Evolutionary conservation across 2,113 vertebrate species (phyloP), one percentile per base, ranked within the genome.

Genomic region (Gavialis gangeticus): DNA sequence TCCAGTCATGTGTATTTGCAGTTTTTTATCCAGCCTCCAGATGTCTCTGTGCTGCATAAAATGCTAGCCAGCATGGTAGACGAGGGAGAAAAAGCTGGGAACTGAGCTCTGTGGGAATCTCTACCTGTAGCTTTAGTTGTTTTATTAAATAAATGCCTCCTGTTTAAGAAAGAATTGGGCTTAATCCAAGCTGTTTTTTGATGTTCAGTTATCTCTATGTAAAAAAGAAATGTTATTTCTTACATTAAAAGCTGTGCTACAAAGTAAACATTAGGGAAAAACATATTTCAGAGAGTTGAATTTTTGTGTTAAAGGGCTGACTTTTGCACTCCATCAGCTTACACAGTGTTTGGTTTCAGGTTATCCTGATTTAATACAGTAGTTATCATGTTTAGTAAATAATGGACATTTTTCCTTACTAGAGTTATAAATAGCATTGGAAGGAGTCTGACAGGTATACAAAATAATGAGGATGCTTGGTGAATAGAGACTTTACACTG

Each of bases 401-500:
- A 85, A n/a, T 0, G 9, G 22, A 13, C 87, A 73, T 64, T 64
- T 93, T 91, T 79, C 58, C 79, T 93, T 10, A 0, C 77, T 71
- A 88, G 76, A 30, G 54, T 46, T 56, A 17, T 7, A 1, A 62
- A 27, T 62, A 57, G 34, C 5, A 21, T 22, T 71, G 67, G 30
- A 37, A 46, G 19, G 30, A 0, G 24, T 73, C 76, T 37, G 57
- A 79, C 12, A 10, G 16, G n/a, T 71, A 30, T 79, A 59, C 66
- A 78, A 76, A 92, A 71, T 5, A 5, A 79, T 3, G 2, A 79
- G 87, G 75, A 22, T 84, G 87, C 10, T 1, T 34, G 30, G 18
- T 62, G 79, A 88, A 77, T 71, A 87, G 76, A 57, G 84, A 94
- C 92, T 75, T 79, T 95, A 79, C 63, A 54, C 46, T 46, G 88